Conservation (phyloP, 2,113 vertebrate genomes). For the Gadus macrocephalus region DNA sequence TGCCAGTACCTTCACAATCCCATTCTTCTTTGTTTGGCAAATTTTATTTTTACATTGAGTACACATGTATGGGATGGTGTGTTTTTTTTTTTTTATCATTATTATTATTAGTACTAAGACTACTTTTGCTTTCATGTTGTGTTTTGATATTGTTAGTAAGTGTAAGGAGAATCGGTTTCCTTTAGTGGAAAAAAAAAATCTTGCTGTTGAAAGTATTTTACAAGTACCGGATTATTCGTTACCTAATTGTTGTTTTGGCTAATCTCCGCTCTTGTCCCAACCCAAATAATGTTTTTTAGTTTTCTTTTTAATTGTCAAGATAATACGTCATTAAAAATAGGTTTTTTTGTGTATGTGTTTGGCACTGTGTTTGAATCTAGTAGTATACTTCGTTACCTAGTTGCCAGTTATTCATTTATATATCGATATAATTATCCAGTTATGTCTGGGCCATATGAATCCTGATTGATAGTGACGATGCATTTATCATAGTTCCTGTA, state of each 20-base stretch:
- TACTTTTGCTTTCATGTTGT: constrained; percentile 15
- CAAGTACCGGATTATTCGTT: constrained; percentile 19
- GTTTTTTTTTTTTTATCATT: constrained; percentile 16
- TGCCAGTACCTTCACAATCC: constrained; percentile 30
- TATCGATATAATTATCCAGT: no score
- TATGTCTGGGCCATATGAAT: no score
- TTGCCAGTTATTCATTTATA: no score
- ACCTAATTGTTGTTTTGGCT: constrained; percentile 13
- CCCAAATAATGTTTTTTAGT: neutral
- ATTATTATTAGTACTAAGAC: constrained; percentile 13
- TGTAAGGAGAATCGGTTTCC: constrained; percentile 8
- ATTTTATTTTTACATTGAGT: constrained; percentile 58
- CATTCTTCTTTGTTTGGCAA: constrained; percentile 25
- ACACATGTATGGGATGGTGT: constrained; percentile 13
- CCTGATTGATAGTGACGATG: no score
- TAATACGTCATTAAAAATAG: constrained; percentile 13
- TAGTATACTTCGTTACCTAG: neutral
- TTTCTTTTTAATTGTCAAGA: constrained; percentile 10
- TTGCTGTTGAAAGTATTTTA: constrained; percentile 20
- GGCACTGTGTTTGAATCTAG: neutral
- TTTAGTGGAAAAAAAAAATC: neutral
- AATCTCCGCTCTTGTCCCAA: constrained; percentile 1
- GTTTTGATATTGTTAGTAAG: constrained; percentile 22
- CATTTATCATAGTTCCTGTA: no score
- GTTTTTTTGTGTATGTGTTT: neutral